These are phyloP conservation scores for Nyctereutes procyonoides DNA, from an alignment of 2,113 vertebrate species.

Conservation along the genomic window DNA sequence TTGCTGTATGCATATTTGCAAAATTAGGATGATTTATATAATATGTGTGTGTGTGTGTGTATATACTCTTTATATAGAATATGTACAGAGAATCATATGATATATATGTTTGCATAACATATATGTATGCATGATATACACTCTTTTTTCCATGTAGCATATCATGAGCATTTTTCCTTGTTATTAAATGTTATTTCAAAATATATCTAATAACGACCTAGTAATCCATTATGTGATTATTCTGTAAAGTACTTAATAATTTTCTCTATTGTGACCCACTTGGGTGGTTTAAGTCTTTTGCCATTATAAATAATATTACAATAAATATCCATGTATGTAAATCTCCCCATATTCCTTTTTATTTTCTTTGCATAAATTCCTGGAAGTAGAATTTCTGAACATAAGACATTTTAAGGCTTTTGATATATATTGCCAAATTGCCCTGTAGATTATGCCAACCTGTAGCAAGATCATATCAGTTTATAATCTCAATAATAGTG, in stretches of 20 bases:
- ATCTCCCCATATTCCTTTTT: neutral
- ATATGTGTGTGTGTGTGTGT: neutral
- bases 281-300: slow-evolving; percentile 25
- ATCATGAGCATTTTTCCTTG: neutral
- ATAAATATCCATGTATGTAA: neutral
- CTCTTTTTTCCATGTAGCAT: neutral
- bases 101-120: neutral
- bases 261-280: neutral
- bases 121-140: neutral
- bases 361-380: slow-evolving; percentile 44
- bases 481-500: neutral
- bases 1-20: neutral
- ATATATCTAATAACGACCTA: neutral
- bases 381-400: slow-evolving; percentile 22
- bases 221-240: neutral
- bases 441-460: neutral
- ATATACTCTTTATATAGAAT: neutral
- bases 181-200: slow-evolving; percentile 51
- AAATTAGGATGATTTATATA: slow-evolving; percentile 19
- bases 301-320: slow-evolving; percentile 13
- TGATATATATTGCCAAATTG: neutral
- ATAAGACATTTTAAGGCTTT: neutral
- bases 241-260: neutral
- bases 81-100: neutral
- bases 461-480: neutral